Base-by-base conservation (phyloP, 2,113 vertebrate genomes). In the Antigone vipio region DNA sequence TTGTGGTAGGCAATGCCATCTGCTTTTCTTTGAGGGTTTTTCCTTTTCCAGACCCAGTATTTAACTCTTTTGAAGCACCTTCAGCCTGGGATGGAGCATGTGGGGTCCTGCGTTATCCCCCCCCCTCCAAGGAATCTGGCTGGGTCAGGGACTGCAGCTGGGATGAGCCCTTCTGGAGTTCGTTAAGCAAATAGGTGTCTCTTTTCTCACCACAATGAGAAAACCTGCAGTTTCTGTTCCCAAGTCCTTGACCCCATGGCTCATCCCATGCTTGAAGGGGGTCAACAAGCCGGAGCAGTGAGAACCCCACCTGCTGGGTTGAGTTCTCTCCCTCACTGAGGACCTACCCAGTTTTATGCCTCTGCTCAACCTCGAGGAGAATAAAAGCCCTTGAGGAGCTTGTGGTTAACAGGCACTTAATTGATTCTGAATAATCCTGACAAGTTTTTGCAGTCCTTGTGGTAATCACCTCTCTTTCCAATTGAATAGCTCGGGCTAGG, bases 391-490 rank as follows among this genome's bases (percentile, higher is more conserved):
- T 92, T 32, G 89, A 96, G 83, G 55, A 95, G 59, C 50, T 38
- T n/a, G 50, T 9, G 93, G 19, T 95, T 67, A 85, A 90, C 78
- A 72, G 96, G 82, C 87, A 55, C 81, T 89, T 81, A 86, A 94
- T 67, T 96, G 95, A 93, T 74, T 74, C 60, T 42, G 93, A 95
- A 81, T 88, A 62, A 96, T 85, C 88, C 60, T 85, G 95, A 95
- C 95, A 92, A 85, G 85, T 93, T 47, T 78, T 91, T 78, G 45
- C 64, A 95, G 88, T 27, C 58, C 63, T 72, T 42, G 27, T 20
- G 77, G 82, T 94, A 85, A 82, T 96, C 38, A 0, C 58, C 56
- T 91, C 85, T 85, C 89, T 88, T 95, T 95, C 89, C 85, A 10
- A 13, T 12, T 96, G 81, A 95, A 81, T 71, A 50, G 95, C 87